Base-by-base conservation (phyloP, 2,888 invertebrate species). In the Phaonia tiefii region DNA sequence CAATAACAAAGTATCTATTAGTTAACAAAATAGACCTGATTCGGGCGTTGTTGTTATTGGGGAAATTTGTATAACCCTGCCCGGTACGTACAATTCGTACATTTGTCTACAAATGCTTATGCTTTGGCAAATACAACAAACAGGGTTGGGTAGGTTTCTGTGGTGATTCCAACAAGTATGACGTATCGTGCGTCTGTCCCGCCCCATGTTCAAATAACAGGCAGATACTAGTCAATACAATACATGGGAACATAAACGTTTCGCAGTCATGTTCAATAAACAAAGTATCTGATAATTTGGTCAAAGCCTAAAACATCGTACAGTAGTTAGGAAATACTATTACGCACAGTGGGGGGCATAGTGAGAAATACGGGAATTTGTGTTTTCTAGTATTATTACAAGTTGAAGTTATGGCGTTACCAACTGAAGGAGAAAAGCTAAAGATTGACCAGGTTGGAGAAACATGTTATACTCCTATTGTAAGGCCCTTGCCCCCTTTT, bases 271-370 rank as follows among this genome's bases (percentile, higher is more conserved):
- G 13, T 56, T 4, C 25, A 26, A 26, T 15, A 42, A 39, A 63
- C 63, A 63, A 63, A 42, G 46, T 77, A 77, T 77, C 46, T 65
- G 46, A 56, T 51, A 15, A 39, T 65, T 63, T 69, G 44, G 56
- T 78, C 73, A 78, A 78, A 54, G 69, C 37, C 25, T 75, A 49
- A 44, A 42, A 63, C 72, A 37, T 20, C 20, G 22, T 44, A 44
- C 44, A 2, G 51, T 20, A 20, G 51, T 7, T 51, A 7, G n/a
- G n/a, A n/a, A n/a, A n/a, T n/a, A n/a, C n/a, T n/a, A n/a, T n/a
- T n/a, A n/a, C n/a, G n/a, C n/a, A n/a, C n/a, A n/a, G n/a, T n/a
- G n/a, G n/a, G n/a, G n/a, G n/a, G n/a, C n/a, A n/a, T n/a, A n/a
- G n/a, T n/a, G n/a, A n/a, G n/a, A n/a, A n/a, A n/a, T n/a, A n/a